These are phyloP conservation scores for cat (Felis catus) DNA, from an alignment of 2,113 vertebrate genomes.

Conservation along the genomic window F.catus_Fca126_mat1.0 CM031418.1:62021001-62021500, in stretches of 20 bases:
- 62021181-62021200: neutral
- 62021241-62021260: neutral
- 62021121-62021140: neutral
- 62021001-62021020: neutral
- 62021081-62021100: neutral
- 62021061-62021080: neutral
- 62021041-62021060: neutral
- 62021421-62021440: neutral
- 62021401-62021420: neutral
- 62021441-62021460: neutral
- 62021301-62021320: neutral
- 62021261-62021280: neutral
- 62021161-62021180: neutral
- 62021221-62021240: neutral
- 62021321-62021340: neutral
- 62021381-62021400: neutral
- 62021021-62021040: neutral
- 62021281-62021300: neutral
- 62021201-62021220: neutral
- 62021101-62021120: neutral
- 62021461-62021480: neutral
- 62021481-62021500: neutral
- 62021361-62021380: neutral
- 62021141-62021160: neutral
- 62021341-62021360: neutral